Evolutionary conservation across 2,113 vertebrate genomes (phyloP).

Genomic region (Eurystomus gularis): DNA sequence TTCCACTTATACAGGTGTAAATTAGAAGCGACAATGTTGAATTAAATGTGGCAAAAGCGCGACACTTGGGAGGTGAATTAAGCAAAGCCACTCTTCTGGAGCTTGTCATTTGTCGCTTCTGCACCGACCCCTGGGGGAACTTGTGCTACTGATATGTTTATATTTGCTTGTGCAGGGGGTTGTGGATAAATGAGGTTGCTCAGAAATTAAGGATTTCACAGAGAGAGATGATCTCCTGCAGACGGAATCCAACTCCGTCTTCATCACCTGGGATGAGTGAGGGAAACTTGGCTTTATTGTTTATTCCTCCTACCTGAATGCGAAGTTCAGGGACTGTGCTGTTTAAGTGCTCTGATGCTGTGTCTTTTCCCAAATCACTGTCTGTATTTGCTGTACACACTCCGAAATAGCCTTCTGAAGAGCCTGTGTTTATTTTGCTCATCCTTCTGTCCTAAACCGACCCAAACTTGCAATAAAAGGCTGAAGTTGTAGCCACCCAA

Average conservation of each 20-base stretch:
- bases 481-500: not conserved
- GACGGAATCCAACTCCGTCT: not conserved
- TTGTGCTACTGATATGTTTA: not conserved
- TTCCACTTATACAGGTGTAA: not conserved
- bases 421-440: not conserved
- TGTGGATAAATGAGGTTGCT: not conserved
- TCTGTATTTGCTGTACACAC: not conserved
- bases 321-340: not conserved
- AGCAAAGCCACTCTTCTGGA: not conserved
- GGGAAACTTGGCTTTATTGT: not conserved
- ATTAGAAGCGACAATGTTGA: not conserved
- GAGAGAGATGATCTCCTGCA: not conserved
- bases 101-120: not conserved
- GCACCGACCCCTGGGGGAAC: not conserved
- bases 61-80: fast-evolving
- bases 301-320: not conserved
- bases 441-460: not conserved
- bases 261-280: fast-evolving
- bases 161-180: not conserved
- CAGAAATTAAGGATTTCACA: not conserved
- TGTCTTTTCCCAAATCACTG: not conserved
- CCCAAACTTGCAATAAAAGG: not conserved
- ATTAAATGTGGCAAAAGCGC: not conserved
- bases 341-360: not conserved
- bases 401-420: not conserved